Conservation (phyloP, 2,888 invertebrate species). For the Villa cingulata region DNA sequence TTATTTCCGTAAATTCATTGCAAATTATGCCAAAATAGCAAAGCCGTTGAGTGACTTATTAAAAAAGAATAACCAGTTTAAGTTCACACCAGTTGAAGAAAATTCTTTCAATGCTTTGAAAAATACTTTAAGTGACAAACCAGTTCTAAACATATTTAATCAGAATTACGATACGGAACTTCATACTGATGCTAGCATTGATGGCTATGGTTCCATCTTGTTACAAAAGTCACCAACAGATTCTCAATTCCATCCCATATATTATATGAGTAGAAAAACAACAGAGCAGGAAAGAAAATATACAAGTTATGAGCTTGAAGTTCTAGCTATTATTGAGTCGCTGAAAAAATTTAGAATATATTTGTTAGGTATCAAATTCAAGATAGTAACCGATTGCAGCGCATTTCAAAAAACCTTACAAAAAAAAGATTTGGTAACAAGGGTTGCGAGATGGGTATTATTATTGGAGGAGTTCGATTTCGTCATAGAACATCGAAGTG, state of each 20-base stretch:
- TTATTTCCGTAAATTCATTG: conserved; percentile 2
- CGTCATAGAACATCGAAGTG: not conserved
- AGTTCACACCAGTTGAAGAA: conserved; percentile 20
- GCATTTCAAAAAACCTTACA: not conserved
- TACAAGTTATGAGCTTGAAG: not conserved
- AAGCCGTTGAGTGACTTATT: conserved; percentile 2
- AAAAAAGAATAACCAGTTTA: conserved; percentile 6
- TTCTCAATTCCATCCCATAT: not conserved
- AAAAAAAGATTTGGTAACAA: not conserved
- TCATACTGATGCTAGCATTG: not conserved
- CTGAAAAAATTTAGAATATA: not conserved
- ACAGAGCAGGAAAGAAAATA: not conserved
- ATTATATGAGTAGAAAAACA: not conserved
- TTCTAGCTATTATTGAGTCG: not conserved
- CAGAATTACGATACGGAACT: no score
- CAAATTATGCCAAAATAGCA: conserved; percentile 2
- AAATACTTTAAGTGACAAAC: no score
- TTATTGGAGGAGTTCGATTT: not conserved
- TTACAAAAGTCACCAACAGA: not conserved
- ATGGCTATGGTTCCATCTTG: not conserved
- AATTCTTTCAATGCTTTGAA: not conserved
- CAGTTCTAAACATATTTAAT: no score
- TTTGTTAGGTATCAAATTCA: not conserved
- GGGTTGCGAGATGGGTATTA: not conserved
- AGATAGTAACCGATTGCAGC: not conserved